These are phyloP conservation scores for Margarornis squamiger DNA, from an alignment of 2,797 vertebrate genomes.

Conservation along the genomic window DNA sequence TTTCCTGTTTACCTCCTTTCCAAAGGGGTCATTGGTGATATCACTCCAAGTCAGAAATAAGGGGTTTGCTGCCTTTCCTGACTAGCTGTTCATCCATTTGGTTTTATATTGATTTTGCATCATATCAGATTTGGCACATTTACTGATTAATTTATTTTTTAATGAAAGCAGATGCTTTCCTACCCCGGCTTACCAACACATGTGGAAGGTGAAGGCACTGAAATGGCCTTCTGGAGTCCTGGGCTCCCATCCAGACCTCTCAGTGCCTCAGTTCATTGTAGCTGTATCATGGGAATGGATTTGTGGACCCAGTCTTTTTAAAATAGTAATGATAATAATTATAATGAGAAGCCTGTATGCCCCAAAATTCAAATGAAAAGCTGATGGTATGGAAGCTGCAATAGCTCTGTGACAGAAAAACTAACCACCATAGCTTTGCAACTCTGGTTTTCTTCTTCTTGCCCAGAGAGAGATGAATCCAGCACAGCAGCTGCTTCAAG, in stretches of 20 bases:
- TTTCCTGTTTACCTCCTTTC: conserved; percentile 71
- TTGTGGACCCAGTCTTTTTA: background rate
- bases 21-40: background rate
- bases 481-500: background rate
- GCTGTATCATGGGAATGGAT: background rate
- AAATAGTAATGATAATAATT: background rate
- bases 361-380: background rate
- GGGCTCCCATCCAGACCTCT: background rate
- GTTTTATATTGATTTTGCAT: background rate
- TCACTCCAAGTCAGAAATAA: conserved; percentile 46
- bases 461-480: background rate
- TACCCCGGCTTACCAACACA: background rate
- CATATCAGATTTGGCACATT: background rate
- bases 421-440: background rate
- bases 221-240: background rate
- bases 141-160: background rate
- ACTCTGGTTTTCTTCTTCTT: background rate
- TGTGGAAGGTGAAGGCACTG: background rate
- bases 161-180: background rate
- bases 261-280: background rate
- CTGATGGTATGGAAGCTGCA: background rate
- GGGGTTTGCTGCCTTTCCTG: conserved; percentile 3
- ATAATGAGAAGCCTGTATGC: background rate
- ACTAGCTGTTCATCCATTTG: background rate
- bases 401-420: background rate